These are phyloP conservation scores for Neogale vison DNA, from an alignment of 2,113 vertebrate species.

Conservation along the genomic window DNA sequence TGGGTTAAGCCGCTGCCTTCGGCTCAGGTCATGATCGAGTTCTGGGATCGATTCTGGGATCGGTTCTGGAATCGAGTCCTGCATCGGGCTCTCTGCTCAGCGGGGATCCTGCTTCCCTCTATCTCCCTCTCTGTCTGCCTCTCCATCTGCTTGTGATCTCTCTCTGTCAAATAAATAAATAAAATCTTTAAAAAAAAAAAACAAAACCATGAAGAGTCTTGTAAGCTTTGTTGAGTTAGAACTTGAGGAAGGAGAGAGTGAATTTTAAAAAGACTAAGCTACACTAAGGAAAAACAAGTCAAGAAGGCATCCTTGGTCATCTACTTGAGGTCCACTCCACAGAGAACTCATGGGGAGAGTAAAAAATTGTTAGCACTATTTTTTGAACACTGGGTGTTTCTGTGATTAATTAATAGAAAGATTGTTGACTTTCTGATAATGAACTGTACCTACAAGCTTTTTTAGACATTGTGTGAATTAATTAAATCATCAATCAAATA, in stretches of 20 bases:
- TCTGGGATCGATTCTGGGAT: too few species aligned
- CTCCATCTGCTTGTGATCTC: too few species aligned
- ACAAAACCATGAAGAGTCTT: neutral
- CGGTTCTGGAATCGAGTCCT: too few species aligned
- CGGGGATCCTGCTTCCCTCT: too few species aligned
- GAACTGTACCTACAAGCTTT: neutral
- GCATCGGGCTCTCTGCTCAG: too few species aligned
- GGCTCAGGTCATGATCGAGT: too few species aligned
- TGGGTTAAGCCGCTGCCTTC: too few species aligned
- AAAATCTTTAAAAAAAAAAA: too few species aligned
- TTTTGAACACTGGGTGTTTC: neutral
- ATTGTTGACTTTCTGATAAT: neutral
- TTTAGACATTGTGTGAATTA: neutral
- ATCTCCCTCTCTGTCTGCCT: too few species aligned
- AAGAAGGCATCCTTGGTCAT: neutral
- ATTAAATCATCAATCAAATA: neutral
- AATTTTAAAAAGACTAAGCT: neutral
- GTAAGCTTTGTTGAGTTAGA: neutral
- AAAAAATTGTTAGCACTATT: neutral
- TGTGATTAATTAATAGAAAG: neutral
- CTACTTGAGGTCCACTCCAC: neutral
- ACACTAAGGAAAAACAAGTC: neutral
- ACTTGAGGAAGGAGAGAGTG: neutral
- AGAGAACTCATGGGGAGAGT: neutral
- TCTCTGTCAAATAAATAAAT: too few species aligned